Evolutionary conservation across 92 coral and sea anemone genomes (phyloP), one percentile per base, ranked within the genome.

Genomic region (Porites divaricata): DNA sequence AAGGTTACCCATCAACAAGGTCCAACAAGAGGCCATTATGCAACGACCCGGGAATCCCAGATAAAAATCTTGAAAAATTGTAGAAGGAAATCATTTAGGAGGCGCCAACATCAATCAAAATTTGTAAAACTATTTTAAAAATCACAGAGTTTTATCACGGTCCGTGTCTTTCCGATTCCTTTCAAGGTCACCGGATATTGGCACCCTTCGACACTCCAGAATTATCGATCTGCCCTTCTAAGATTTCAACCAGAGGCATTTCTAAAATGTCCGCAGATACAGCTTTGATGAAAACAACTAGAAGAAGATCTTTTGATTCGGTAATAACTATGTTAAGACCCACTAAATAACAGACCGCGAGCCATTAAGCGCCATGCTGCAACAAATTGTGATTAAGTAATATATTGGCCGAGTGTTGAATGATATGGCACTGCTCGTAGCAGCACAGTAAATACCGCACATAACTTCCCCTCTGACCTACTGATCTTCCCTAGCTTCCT

Each of bases 221-320:
- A n/a, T 51, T 51, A 20, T 52, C 23, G 63, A 52, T 54, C 63
- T 23, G 8, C n/a, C 61, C 50, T 35, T 72, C 86, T 72, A 12
- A 19, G 15, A 41, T 82, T 72, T 82, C 86, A 72, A 62, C 86
- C 86, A 72, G 23, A 21, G 53, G 72, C 57, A 81, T 81, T 13
- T 23, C 21, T 70, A 22, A 16, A 19, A 82, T 62, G 86, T 73
- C 41, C 26, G 20, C 54, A 9, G 50, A 53, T 8, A 10, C 8
- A 6, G 5, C 20, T 21, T 15, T 72, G 22, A 63, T 79, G 23
- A 53, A 50, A 54, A 59, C 25, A 17, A 14, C 52, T 16, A 71
- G 49, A 14, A 71, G 56, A 10, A n/a, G 23, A 51, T 61, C 9
- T 69, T 72, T 61, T 72, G 50, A 41, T 62, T 12, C 67, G 20